Conservation (phyloP, 2,113 vertebrate genomes). For the Cricetomys ansorgei region DNA sequence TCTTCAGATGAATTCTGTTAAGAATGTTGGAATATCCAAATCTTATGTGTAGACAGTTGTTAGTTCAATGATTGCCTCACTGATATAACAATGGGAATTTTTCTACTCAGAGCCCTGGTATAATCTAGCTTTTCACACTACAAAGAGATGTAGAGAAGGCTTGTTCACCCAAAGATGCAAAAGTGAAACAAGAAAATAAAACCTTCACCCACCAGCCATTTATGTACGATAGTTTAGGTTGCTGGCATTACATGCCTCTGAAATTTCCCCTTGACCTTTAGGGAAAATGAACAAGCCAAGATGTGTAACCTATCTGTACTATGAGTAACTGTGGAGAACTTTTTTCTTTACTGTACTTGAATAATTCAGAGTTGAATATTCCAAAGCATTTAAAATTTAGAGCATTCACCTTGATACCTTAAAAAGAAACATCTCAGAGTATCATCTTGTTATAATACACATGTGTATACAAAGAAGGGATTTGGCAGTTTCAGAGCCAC, state of each 20-base stretch:
- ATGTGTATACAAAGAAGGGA: conserved; percentile 49
- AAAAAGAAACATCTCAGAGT: conserved; percentile 42
- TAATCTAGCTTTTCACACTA: background rate
- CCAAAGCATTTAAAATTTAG: conserved; percentile 38
- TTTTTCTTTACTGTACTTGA: conserved; percentile 7
- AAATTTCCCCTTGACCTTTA: conserved; percentile 29
- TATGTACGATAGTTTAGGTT: background rate
- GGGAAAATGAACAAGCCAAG: conserved; percentile 46
- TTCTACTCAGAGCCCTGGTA: background rate
- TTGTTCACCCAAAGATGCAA: conserved; percentile 31
- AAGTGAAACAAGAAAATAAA: conserved; percentile 39
- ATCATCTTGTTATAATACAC: conserved; percentile 64
- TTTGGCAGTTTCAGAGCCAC: conserved; percentile 57
- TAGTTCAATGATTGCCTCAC: conserved; percentile 53
- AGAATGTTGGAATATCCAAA: background rate
- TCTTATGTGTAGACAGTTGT: conserved; percentile 49
- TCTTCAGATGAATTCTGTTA: background rate
- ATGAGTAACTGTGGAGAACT: conserved; percentile 19
- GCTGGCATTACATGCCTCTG: background rate
- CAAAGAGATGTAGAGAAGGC: background rate
- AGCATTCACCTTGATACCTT: conserved; percentile 72
- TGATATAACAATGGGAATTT: conserved; percentile 34
- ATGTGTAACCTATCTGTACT: conserved; percentile 5
- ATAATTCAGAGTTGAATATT: conserved; percentile 47
- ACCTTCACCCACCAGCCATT: background rate